These are phyloP conservation scores for Poecilia picta DNA, from an alignment of 2,797 vertebrate genomes.

Conservation along the genomic window DNA sequence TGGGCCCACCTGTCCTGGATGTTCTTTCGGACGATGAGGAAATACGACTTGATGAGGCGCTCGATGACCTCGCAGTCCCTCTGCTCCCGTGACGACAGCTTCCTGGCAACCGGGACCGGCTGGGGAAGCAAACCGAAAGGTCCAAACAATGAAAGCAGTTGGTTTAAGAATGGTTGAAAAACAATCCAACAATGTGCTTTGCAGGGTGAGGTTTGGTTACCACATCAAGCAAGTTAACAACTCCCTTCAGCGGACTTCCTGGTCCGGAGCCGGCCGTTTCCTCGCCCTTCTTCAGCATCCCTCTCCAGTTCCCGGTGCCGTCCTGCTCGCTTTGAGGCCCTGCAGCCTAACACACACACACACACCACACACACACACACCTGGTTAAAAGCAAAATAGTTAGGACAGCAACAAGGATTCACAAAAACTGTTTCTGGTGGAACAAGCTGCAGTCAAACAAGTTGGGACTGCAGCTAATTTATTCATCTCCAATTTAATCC, in stretches of 20 bases:
- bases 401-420: neutral
- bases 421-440: neutral
- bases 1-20: conserved; percentile 95
- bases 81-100: conserved; percentile 96
- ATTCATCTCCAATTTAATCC: too few species aligned
- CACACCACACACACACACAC: rapidly evolving
- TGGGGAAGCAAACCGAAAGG: conserved; percentile 43
- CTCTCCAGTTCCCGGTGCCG: conserved; percentile 91
- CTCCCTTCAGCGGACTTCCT: conserved; percentile 92
- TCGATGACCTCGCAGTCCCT: conserved; percentile 99
- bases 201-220: conserved; percentile 64
- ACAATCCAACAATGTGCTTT: neutral
- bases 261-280: conserved; percentile 83
- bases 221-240: conserved; percentile 96
- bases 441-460: neutral
- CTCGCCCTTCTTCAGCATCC: conserved; percentile 94
- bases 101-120: conserved; percentile 97
- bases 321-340: conserved; percentile 83
- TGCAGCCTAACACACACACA: conserved; percentile 51
- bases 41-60: conserved; percentile 98
- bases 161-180: neutral
- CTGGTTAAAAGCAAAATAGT: neutral
- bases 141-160: neutral
- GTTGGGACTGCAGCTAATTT: neutral
- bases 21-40: conserved; percentile 98